A percentile compares a stretch with the other conserved stretches of the same genome.
phyloP scores from a whole-genome alignment of 1,140 invertebrate species.

The Ptiloglossa arizonensis region DNA sequence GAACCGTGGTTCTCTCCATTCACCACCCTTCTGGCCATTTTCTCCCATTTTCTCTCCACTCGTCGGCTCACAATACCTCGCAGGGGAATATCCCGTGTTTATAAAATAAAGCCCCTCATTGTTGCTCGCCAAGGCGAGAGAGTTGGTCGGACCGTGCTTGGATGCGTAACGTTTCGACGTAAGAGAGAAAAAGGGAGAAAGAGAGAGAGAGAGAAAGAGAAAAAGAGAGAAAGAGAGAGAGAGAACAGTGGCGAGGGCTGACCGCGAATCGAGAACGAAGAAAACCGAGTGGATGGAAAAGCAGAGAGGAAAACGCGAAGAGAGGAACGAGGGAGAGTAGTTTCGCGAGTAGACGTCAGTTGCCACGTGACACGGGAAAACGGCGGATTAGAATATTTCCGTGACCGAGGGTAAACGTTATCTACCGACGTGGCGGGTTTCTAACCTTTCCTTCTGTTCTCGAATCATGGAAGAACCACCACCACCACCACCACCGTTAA shows the following conservation, averaged over 20 bases:
- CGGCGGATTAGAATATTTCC: conserved; percentile 77
- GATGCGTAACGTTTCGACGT: conserved; percentile 51
- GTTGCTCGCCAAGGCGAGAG: conserved; percentile 58
- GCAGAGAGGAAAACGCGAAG: conserved; percentile 7
- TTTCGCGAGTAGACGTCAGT: conserved; percentile 76
- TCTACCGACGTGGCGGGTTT: conserved; percentile 59
- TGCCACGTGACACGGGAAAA: conserved; percentile 69
- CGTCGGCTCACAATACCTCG: conserved; percentile 56
- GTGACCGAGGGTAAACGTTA: conserved; percentile 73
- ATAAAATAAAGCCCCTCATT: conserved; percentile 68
- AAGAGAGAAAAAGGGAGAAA: neutral
- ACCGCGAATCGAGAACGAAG: neutral
- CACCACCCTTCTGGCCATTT: conserved; percentile 23
- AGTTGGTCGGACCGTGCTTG: conserved; percentile 34
- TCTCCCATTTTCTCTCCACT: conserved; percentile 47
- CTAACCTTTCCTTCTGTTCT: conserved; percentile 20
- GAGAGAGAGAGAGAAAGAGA: neutral
- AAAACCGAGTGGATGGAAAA: conserved; percentile 26
- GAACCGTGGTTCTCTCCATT: conserved; percentile 47
- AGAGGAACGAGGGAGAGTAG: conserved; percentile 46
- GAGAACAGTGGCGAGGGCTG: neutral
- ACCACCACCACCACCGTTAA: no score
- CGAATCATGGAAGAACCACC: conserved; percentile 6
- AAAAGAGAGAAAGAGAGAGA: neutral
- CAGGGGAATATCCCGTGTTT: conserved; percentile 65